These are phyloP conservation scores for Apeira syringaria DNA, from an alignment of 2,888 invertebrate genomes.

Conservation along the genomic window DNA sequence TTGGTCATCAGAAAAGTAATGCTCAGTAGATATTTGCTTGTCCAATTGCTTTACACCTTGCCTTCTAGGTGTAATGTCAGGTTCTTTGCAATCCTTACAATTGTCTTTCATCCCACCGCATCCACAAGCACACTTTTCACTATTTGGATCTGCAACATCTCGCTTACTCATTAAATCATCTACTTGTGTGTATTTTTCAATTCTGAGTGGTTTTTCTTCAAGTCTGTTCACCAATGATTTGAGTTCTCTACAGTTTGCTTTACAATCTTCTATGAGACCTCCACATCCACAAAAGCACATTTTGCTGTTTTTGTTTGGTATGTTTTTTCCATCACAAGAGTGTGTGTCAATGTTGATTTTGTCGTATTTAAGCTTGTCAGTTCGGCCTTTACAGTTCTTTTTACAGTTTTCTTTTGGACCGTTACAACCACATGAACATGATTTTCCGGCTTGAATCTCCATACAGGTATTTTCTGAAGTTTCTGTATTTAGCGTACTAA, in stretches of 20 bases:
- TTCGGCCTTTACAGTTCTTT: background rate
- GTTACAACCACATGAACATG: constrained; percentile 5
- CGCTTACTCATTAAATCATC: background rate
- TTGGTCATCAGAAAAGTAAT: background rate
- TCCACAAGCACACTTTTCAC: constrained; percentile 14
- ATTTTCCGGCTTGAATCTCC: background rate
- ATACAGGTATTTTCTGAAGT: background rate
- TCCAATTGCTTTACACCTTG: background rate
- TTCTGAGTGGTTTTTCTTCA: background rate
- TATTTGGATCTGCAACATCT: background rate
- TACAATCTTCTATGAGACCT: background rate
- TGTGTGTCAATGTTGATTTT: too few relatives aligned
- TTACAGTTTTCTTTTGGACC: constrained; percentile 5
- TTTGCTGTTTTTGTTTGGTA: too few relatives aligned
- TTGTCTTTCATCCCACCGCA: constrained; percentile 12
- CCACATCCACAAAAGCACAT: too few relatives aligned
- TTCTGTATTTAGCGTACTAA: background rate
- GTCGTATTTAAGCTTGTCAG: too few relatives aligned
- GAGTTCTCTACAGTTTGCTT: background rate
- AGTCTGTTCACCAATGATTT: background rate
- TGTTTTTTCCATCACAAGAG: too few relatives aligned
- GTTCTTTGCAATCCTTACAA: constrained; percentile 1
- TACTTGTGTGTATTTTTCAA: too few relatives aligned
- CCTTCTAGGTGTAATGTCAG: background rate
- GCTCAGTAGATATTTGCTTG: background rate